These are phyloP conservation scores for Oreochromis aureus DNA, from an alignment of 2,113 vertebrate genomes.

Conservation along the genomic window DNA sequence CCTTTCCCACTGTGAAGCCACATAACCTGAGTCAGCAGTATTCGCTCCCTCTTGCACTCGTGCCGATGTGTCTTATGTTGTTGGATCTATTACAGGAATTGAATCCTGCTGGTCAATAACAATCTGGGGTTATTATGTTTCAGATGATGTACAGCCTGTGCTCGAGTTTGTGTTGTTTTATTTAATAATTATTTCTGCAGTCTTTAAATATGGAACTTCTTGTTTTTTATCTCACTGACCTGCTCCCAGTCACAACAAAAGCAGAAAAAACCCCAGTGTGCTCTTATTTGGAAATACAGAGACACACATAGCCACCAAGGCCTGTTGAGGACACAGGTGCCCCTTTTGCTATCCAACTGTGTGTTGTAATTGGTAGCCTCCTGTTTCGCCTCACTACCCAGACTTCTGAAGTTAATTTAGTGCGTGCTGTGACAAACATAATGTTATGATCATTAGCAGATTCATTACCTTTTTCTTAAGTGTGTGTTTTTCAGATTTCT, in stretches of 20 bases:
- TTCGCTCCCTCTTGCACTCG: neutral
- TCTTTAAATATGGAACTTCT: neutral
- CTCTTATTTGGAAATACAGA: neutral
- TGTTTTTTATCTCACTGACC: neutral
- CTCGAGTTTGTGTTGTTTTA: neutral
- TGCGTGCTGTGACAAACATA: neutral
- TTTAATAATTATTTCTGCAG: neutral
- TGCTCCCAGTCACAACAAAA: neutral
- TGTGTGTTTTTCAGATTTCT: neutral
- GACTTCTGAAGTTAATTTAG: constrained; percentile 17
- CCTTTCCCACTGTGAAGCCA: neutral
- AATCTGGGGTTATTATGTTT: constrained; percentile 28
- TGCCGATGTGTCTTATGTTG: neutral
- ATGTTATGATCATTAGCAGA: neutral
- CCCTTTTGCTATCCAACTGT: constrained; percentile 15
- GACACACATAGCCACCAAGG: neutral
- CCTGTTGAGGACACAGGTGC: constrained; percentile 25
- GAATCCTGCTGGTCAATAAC: constrained; percentile 14
- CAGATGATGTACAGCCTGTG: neutral
- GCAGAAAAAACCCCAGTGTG: neutral
- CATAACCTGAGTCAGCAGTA: constrained; percentile 48
- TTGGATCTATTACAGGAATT: constrained; percentile 48
- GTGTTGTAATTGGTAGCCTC: constrained; percentile 20
- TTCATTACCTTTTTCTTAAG: neutral
- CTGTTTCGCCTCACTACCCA: constrained; percentile 25